Percentiles rank a stretch among this genome's conserved stretches.
These are phyloP conservation scores for Paratrypauchen microcephalus DNA, from an alignment of 2,797 vertebrate species.

Conservation along the genomic window DNA sequence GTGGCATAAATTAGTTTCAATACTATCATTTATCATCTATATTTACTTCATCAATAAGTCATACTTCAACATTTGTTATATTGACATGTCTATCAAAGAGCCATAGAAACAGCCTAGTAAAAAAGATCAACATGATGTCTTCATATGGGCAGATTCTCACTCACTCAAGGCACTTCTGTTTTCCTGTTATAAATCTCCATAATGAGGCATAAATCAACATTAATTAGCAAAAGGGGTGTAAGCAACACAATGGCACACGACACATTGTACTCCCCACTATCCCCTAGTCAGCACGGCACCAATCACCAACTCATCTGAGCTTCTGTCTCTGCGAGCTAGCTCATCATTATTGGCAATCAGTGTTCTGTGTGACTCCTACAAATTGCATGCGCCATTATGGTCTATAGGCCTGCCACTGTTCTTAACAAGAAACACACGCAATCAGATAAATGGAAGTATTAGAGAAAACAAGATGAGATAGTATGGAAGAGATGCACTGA, in stretches of 20 bases:
- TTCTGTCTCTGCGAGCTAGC: constrained; percentile 41
- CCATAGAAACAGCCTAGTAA: constrained; percentile 7
- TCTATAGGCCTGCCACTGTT: constrained; percentile 14
- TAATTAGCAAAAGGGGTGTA: constrained; percentile 65
- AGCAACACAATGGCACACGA: constrained; percentile 55
- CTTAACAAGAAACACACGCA: constrained; percentile 26
- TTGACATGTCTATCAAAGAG: too few species aligned
- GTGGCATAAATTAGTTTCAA: too few species aligned
- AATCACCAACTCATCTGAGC: constrained; percentile 50
- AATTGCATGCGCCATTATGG: constrained; percentile 35
- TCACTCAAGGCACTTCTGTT: constrained; percentile 51
- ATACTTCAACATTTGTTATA: too few species aligned
- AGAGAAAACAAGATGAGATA: constrained; percentile 14
- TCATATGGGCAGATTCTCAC: constrained; percentile 27
- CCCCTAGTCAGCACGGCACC: constrained; percentile 34
- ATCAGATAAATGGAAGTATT: constrained; percentile 24
- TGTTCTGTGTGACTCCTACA: constrained; percentile 44
- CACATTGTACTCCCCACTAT: constrained; percentile 57
- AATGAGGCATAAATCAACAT: constrained; percentile 73
- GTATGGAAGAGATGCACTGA: constrained; percentile 12
- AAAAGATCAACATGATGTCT: constrained; percentile 18
- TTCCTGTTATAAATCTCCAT: constrained; percentile 65
- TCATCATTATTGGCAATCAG: constrained; percentile 58
- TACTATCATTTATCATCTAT: too few species aligned
- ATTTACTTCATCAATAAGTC: too few species aligned